phyloP scores from a whole-genome alignment of 1,140 invertebrate genomes.

The Euschistus heros region DNA sequence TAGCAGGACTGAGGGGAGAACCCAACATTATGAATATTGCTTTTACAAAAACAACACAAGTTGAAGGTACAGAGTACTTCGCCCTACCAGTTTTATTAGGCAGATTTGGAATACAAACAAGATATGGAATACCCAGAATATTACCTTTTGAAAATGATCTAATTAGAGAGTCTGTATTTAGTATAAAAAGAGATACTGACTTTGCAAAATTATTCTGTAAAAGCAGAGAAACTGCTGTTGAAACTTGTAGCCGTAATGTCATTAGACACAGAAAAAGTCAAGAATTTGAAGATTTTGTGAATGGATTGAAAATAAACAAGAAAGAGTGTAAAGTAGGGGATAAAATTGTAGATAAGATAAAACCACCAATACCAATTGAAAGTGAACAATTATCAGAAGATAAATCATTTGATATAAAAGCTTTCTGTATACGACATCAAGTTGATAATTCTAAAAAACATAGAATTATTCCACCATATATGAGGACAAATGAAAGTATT shows the following conservation, averaged over 20 bases:
- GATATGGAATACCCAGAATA: slow-evolving; percentile 19
- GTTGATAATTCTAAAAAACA: no score
- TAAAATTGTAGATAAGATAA: no score
- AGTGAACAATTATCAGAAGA: not conserved
- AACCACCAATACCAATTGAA: no score
- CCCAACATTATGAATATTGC: slow-evolving; percentile 17
- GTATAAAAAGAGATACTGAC: slow-evolving; percentile 12
- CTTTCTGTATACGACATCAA: not conserved
- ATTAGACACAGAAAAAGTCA: no score
- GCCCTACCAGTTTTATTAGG: slow-evolving; percentile 21
- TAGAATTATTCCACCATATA: no score
- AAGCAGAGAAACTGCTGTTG: not conserved
- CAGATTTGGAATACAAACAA: slow-evolving; percentile 15
- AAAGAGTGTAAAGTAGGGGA: no score
- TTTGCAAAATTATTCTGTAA: slow-evolving; percentile 7
- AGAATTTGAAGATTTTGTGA: no score
- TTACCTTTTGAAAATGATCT: slow-evolving; percentile 13
- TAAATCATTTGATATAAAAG: not conserved
- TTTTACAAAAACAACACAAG: slow-evolving; percentile 1
- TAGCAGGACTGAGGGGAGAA: slow-evolving; percentile 17
- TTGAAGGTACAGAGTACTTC: slow-evolving; percentile 21
- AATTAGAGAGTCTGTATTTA: slow-evolving; percentile 10
- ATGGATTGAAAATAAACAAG: no score
- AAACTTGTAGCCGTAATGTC: not conserved
- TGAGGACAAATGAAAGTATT: no score